A percentile compares a stretch with the other conserved stretches of the same genome.
These are phyloP conservation scores for Streblospio benedicti DNA, from an alignment of 1,140 invertebrate genomes.

Conservation along the genomic window DNA sequence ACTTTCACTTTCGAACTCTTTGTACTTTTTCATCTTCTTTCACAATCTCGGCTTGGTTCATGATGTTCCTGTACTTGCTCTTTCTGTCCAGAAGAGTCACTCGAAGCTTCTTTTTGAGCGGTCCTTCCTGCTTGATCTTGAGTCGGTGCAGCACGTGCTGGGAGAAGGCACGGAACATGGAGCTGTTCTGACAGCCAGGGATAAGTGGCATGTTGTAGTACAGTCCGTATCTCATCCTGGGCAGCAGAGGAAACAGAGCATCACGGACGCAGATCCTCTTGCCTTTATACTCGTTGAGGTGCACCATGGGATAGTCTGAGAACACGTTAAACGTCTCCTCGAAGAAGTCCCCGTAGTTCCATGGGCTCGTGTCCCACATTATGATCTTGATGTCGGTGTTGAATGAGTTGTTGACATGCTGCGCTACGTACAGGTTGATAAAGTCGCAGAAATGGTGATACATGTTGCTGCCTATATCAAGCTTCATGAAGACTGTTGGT, in stretches of 20 bases:
- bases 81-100: no score
- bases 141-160: conserved; percentile 82
- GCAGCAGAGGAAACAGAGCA: conserved; percentile 81
- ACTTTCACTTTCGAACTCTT: no score
- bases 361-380: conserved; percentile 81
- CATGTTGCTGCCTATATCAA: conserved; percentile 94
- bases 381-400: conserved; percentile 77
- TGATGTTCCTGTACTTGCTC: no score
- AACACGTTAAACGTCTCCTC: conserved; percentile 79
- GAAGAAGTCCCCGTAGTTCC: conserved; percentile 54
- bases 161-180: conserved; percentile 86
- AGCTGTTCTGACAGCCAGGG: conserved; percentile 84
- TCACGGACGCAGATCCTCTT: conserved; percentile 73
- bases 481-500: conserved; percentile 92
- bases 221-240: conserved; percentile 94
- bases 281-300: conserved; percentile 62
- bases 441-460: conserved; percentile 99
- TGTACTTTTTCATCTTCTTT: no score
- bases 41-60: no score
- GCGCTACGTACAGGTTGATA: conserved; percentile 86
- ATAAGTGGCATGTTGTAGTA: conserved; percentile 99
- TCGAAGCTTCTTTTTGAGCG: no score
- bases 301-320: conserved; percentile 72
- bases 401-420: conserved; percentile 84
- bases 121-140: conserved; percentile 53